Evolutionary conservation across 2,797 vertebrate genomes (phyloP).

Genomic region (Tamandua tetradactyla): DNA sequence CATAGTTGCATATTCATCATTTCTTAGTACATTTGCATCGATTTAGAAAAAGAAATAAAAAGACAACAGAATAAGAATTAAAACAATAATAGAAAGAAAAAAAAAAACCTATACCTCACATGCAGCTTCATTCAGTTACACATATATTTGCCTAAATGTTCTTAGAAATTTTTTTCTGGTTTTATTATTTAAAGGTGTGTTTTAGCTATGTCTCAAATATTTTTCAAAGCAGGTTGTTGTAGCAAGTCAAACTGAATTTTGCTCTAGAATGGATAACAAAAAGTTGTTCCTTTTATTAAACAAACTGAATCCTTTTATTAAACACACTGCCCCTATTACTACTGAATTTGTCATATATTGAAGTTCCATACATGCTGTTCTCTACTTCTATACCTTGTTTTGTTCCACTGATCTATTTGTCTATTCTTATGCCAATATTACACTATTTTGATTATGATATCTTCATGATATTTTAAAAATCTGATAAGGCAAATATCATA

Average conservation of each 20-base stretch:
- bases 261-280: neutral
- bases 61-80: too few relatives aligned
- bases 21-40: too few relatives aligned
- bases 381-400: conserved; percentile 1
- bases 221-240: neutral
- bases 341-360: neutral
- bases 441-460: neutral
- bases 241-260: conserved; percentile 15
- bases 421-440: neutral
- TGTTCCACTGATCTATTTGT: conserved; percentile 8
- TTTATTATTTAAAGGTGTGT: neutral
- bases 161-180: neutral
- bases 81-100: too few relatives aligned
- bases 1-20: too few relatives aligned
- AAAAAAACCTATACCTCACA: too few relatives aligned
- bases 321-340: neutral
- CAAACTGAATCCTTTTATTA: neutral
- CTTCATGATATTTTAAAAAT: conserved; percentile 23
- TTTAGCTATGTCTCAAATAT: neutral
- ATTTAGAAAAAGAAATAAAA: too few relatives aligned
- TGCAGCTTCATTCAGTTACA: too few relatives aligned
- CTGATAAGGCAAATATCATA: neutral
- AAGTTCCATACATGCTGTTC: neutral
- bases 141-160: neutral
- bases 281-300: neutral